Evolutionary conservation across 2,797 vertebrate genomes (phyloP), one percentile per base, ranked within the genome.

Genomic region (Pseudomugil tenellus): DNA sequence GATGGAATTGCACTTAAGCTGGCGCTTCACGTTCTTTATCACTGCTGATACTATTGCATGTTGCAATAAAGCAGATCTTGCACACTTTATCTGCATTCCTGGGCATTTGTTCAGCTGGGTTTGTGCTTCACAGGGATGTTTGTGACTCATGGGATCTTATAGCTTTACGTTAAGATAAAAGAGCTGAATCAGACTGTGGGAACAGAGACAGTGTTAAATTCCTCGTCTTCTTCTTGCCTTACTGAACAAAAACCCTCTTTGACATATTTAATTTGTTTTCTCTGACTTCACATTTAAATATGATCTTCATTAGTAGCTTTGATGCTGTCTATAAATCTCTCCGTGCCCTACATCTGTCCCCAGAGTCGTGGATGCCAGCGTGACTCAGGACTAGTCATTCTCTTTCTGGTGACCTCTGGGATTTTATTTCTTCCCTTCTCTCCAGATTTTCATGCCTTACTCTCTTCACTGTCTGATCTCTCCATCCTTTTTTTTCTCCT

Each of bases 311-410:
- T 43, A 35, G 39, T 52, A 35, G 29, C 16, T 3, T 41, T 2
- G 3, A 57, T n/a, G 1, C 10, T 51, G 52, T 21, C 21, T 58
- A 3, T 34, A 60, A 62, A 67, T 60, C 70, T 46, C 34, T 55
- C 74, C 63, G 79, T 77, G 68, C 58, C 51, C 55, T 77, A 63
- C 62, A 55, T 87, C 49, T 84, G 63, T 63, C 10, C 67, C 53
- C 81, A 70, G 26, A 55, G 63, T 59, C 55, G 57, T 77, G 29
- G 57, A 57, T 80, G 76, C 67, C 53, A 12, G 53, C 51, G 26
- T 91, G 91, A 91, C 80, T 92, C 84, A 90, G 56, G 46, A 70
- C 54, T 23, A 86, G 61, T 89, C 86, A 86, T 37, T 49, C 58
- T 77, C 58, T 84, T 85, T 76, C 53, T 82, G 85, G 81, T 88